These are phyloP conservation scores for Gallinago stenura DNA, from an alignment of 2,797 vertebrate genomes.

Conservation along the genomic window DNA sequence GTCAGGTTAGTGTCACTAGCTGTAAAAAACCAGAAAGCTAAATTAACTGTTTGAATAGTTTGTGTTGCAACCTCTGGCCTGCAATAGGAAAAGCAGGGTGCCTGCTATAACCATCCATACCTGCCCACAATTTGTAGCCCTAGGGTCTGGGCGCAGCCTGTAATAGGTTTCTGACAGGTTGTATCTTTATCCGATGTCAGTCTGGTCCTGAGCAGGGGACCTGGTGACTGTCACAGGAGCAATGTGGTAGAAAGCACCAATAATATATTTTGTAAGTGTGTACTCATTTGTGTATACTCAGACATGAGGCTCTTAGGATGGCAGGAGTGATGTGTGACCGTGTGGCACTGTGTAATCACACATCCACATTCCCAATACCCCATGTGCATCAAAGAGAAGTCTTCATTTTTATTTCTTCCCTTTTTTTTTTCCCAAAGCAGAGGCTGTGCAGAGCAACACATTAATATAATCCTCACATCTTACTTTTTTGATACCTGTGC, in stretches of 20 bases:
- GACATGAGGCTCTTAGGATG: neutral
- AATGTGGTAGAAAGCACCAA: neutral
- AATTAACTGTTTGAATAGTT: neutral
- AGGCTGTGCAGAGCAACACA: neutral
- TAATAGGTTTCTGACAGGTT: neutral
- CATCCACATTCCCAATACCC: neutral
- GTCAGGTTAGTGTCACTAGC: neutral
- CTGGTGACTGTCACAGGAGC: neutral
- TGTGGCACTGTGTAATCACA: neutral
- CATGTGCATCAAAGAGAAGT: neutral
- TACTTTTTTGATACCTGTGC: neutral
- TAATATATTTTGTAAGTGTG: neutral
- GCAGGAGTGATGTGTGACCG: neutral
- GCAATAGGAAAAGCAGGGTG: neutral
- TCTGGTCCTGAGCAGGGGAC: neutral
- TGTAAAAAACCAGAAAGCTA: neutral
- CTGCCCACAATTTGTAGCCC: rapidly evolving
- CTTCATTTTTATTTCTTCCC: neutral
- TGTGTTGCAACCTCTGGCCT: neutral
- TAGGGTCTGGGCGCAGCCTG: neutral
- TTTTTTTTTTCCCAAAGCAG: neutral
- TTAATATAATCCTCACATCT: neutral
- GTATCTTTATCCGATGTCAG: neutral
- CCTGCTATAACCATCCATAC: neutral
- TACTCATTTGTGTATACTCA: neutral